A percentile compares a stretch with the other conserved stretches of the same genome.
Evolutionary conservation across 2,797 vertebrate genomes (phyloP).

Genomic region (Rhyacichthys aspro): DNA sequence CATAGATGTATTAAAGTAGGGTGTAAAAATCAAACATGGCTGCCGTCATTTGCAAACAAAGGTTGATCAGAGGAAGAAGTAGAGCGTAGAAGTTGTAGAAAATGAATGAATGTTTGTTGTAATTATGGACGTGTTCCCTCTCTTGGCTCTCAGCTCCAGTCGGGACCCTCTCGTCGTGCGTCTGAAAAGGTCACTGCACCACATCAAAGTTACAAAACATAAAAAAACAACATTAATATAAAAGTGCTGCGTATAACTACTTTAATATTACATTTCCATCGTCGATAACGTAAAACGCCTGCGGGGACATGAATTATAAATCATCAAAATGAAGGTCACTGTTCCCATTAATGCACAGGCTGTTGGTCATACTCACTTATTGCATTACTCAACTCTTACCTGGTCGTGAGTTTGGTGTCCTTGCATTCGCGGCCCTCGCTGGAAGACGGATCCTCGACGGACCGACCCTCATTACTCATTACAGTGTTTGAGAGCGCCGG

Average conservation of each 20-base stretch:
- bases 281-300: conserved; percentile 24
- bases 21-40: too few relatives aligned
- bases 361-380: conserved; percentile 51
- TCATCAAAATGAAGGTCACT: conserved; percentile 61
- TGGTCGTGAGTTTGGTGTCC: conserved; percentile 59
- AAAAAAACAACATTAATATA: conserved; percentile 24
- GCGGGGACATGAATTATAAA: conserved; percentile 39
- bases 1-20: too few relatives aligned
- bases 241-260: conserved; percentile 27
- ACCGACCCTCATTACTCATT: conserved; percentile 71
- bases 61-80: too few relatives aligned
- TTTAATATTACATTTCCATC: conserved; percentile 34
- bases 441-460: conserved; percentile 63
- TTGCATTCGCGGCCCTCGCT: conserved; percentile 57
- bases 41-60: too few relatives aligned
- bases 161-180: neutral
- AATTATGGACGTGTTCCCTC: too few relatives aligned
- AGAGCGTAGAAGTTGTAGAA: too few relatives aligned
- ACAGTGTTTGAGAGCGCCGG: conserved; percentile 67
- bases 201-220: conserved; percentile 4
- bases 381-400: conserved; percentile 44
- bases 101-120: too few relatives aligned
- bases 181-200: conserved; percentile 3
- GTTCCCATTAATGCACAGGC: conserved; percentile 53
- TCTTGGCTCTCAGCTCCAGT: too few relatives aligned